Base-by-base conservation (phyloP, 2,113 vertebrate genomes). In the Nanorana parkeri region DNA sequence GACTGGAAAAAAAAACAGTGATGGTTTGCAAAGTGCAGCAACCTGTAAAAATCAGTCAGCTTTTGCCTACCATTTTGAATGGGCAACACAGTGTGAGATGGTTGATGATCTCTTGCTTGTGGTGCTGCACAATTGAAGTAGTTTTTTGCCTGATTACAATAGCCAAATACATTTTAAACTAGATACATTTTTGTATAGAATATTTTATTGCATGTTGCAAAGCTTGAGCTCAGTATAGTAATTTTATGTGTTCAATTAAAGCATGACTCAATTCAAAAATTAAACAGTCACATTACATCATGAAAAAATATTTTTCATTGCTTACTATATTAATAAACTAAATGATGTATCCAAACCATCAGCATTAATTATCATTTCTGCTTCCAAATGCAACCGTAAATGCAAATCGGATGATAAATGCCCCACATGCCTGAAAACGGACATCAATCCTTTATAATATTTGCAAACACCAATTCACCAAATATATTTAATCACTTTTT, bases 161-260 rank as follows among this genome's bases (percentile, higher is more conserved):
- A 13, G 20, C 11, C 17, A 63, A 63, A 26, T 11, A 8, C 64
- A 26, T 77, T 51, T 29, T 20, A 15, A n/a, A n/a, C n/a, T n/a
- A n/a, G n/a, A n/a, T n/a, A n/a, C n/a, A n/a, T n/a, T n/a, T n/a
- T n/a, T n/a, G n/a, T 17, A 29, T 1, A 17, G 26, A 77, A 24
- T 76, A 13, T 63, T 77, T 77, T 26, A 51, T 77, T 77, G 36
- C 17, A 24, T 64, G 74, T 77, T 77, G 36, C 60, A 77, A 26
- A 52, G 41, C 16, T 76, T 4, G 5, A 65, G 23, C 41, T 26
- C 8, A 65, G 29, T 51, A 64, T 77, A 20, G 23, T 20, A 13
- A 65, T 77, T 77, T 52, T 64, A 65, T 64, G 74, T 51, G 32
- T 77, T 77, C 58, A 63, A 64, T 77, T 77, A 65, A 77, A 77